Conservation (phyloP, 2,797 vertebrate genomes). For the Alcedo quadribrachys region DNA sequence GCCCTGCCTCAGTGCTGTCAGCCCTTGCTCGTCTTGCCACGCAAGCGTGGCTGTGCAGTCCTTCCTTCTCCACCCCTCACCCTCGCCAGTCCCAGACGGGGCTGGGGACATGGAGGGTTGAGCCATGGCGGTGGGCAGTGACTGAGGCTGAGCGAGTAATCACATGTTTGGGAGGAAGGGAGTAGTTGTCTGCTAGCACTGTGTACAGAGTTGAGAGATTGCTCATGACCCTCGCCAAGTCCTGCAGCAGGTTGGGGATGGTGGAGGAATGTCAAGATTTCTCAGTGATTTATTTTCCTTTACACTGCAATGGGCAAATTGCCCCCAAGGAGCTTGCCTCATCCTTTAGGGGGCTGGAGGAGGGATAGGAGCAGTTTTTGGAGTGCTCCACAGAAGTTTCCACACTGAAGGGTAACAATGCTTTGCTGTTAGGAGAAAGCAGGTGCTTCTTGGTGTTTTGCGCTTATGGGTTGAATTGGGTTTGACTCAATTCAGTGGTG, state of each 20-base stretch:
- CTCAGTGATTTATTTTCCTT: neutral
- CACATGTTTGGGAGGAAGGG: neutral
- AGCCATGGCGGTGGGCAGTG: neutral
- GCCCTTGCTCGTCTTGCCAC: fast-evolving
- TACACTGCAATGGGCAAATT: fast-evolving
- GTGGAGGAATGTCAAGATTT: neutral
- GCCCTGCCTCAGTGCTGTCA: neutral
- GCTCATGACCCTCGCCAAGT: neutral
- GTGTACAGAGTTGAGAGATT: slow-evolving; percentile 40
- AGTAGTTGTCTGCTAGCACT: neutral
- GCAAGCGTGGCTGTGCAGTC: neutral
- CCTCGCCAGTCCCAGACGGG: neutral
- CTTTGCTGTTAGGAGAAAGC: neutral
- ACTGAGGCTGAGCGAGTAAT: neutral
- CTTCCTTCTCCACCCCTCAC: neutral
- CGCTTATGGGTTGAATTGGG: neutral
- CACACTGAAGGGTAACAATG: neutral
- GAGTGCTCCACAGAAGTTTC: neutral
- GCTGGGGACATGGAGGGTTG: neutral
- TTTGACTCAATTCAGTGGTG: neutral
- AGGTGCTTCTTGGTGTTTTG: neutral
- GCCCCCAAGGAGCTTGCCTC: neutral
- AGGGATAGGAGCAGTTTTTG: neutral
- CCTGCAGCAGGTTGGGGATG: slow-evolving; percentile 6
- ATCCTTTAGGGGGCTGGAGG: neutral